Evolutionary conservation across 2,888 invertebrate species (phyloP), one percentile per base, ranked within the genome.

Genomic region (Drosophila mettleri): DNA sequence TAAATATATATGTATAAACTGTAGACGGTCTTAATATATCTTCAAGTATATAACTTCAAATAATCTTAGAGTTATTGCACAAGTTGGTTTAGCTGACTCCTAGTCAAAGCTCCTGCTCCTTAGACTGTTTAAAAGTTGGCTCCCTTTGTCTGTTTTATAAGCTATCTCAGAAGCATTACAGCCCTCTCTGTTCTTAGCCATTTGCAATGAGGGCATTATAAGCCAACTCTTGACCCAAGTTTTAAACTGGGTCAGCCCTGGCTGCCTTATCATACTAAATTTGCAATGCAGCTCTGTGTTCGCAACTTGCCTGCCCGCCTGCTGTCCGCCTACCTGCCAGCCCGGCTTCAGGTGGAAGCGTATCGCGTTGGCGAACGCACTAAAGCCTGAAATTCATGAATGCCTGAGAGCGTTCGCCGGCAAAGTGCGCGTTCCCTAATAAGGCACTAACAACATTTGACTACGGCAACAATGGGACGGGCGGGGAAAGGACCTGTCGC

Each of bases 301-400:
- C 18, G 1, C 29, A n/a, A 36, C 36, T 36, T 16, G 8, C 6
- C 34, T n/a, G 34, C 16, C 16, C 10, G 10, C 45, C 27, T 18
- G 12, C 16, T 3, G 14, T 0, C n/a, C 7, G 7, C n/a, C n/a
- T 14, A 7, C 6, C 8, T 29, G 4, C 38, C 38, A 18, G 46
- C 20, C 2, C 18, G 24, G 16, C 55, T 33, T 16, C 33, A 52
- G 27, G 57, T 46, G 7, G 36, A 14, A 4, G 16, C 34, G 46
- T 16, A 22, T 48, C 57, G 51, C 53, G 58, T 53, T 45, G 55
- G 58, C 71, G 55, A 71, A 79, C 79, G 79, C 81, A 82, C 79
- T 74, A 68, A 80, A 67, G 72, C 54, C 73, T 46, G 54, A 80
- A 81, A 78, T 78, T 84, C 80, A 84, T 84, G 76, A 83, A 82